Percentiles rank a stretch among this genome's conserved stretches.
These are phyloP conservation scores for Anthonomus grandis DNA, from an alignment of 1,140 invertebrate genomes.

Conservation along the genomic window DNA sequence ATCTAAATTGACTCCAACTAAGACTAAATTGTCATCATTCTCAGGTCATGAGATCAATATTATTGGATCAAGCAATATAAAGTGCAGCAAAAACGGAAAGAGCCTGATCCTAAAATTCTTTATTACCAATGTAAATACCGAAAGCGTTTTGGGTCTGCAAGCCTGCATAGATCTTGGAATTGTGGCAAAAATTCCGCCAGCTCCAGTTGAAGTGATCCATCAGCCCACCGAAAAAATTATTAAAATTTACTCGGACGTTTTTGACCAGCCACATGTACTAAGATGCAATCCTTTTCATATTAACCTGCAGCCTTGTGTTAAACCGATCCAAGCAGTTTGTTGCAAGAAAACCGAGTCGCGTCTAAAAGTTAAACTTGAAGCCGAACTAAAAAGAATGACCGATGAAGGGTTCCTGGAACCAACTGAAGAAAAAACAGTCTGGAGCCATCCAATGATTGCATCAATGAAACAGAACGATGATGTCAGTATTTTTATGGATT, in stretches of 20 bases:
- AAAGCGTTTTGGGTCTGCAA: conserved; percentile 2
- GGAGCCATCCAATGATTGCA: not conserved
- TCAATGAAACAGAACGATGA: not conserved
- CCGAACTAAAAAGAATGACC: not conserved
- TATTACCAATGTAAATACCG: conserved; percentile 1
- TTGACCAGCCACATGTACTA: not conserved
- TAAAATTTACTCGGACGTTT: not conserved
- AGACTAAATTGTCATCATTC: not conserved
- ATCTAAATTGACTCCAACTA: not conserved
- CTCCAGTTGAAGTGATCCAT: not conserved
- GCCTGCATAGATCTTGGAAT: conserved; percentile 7
- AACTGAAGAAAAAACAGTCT: not conserved
- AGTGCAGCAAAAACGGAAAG: conserved; percentile 3
- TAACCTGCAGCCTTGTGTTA: not conserved
- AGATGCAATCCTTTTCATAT: conserved; percentile 8
- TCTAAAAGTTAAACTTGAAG: not conserved
- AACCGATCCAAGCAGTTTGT: conserved; percentile 3
- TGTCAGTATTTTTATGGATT: not conserved
- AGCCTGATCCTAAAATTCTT: not conserved
- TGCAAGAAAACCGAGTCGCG: not conserved
- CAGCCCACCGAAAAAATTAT: not conserved
- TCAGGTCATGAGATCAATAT: not conserved
- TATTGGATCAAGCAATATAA: conserved; percentile 2
- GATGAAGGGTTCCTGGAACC: not conserved
- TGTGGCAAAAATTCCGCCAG: not conserved